Evolutionary conservation across 2,113 vertebrate species (phyloP), one percentile per base, ranked within the genome.

Genomic region (Cebidichthys violaceus): DNA sequence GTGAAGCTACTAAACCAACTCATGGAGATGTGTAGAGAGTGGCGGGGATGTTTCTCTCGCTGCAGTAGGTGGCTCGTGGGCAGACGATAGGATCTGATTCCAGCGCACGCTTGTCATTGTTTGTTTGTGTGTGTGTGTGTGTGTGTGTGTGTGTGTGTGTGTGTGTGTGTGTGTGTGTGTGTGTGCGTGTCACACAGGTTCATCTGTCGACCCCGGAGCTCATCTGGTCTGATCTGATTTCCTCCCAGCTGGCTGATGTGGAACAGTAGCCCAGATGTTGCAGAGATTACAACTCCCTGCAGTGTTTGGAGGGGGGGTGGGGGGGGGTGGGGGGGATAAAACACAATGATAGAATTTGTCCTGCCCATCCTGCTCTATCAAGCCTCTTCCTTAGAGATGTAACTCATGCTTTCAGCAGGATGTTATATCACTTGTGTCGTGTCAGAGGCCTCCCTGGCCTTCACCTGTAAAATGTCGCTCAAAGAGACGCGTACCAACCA

Each of bases 241-340:
- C 75, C 87, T 74, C 77, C 70, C 84, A 81, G 88, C 73, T 70
- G 86, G 33, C 80, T 87, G 91, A 90, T 91, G 77, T 88, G 88
- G 81, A 90, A 79, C 86, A 92, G 86, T 79, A 54, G 86, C 69
- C 89, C 91, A 94, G 90, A 92, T 93, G 92, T 90, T 75, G 65
- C 35, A 45, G 81, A 74, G 93, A 92, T 92, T 91, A 92, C 62
- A 81, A 61, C 79, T 81, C 69, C 60, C 70, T 29, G 37, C 37
- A 69, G 78, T 73, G 55, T 75, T 59, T 60, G 31, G 20, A 9
- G 22, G 24, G 18, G n/a, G n/a, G n/a, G n/a, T n/a, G n/a, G n/a
- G n/a, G n/a, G n/a, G n/a, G 5, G 43, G 41, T 13, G 43, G 14
- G 9, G 50, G 50, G 50, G 72, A 9, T n/a, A n/a, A n/a, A n/a